These are phyloP conservation scores for Phodopus roborovskii DNA, from an alignment of 2,113 vertebrate genomes.

Conservation along the genomic window DNA sequence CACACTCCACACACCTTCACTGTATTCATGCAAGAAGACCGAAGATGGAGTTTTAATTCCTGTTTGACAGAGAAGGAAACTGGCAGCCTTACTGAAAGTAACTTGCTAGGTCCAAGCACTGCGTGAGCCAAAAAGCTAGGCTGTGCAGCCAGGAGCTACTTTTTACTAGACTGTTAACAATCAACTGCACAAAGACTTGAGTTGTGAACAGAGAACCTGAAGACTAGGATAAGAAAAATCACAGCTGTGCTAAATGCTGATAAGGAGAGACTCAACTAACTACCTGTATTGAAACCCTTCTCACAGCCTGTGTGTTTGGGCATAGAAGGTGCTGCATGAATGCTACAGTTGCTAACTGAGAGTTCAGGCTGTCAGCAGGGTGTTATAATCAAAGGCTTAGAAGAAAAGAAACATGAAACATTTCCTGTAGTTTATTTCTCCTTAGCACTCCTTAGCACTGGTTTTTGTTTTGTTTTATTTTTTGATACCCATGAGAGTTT, in stretches of 20 bases:
- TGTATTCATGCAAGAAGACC: background rate
- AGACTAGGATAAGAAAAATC: background rate
- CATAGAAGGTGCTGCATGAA: background rate
- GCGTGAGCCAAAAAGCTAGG: background rate
- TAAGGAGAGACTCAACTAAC: background rate
- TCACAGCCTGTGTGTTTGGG: background rate
- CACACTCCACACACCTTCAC: background rate
- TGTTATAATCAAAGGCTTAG: background rate
- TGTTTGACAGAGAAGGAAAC: slow-evolving; percentile 10
- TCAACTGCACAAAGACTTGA: background rate
- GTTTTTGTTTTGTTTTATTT: too few species aligned
- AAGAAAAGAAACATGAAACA: background rate
- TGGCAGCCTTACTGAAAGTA: background rate
- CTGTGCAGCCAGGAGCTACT: background rate
- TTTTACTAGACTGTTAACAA: background rate
- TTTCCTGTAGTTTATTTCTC: slow-evolving; percentile 13
- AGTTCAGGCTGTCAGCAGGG: background rate
- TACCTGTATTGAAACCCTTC: too few species aligned
- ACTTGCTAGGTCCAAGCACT: background rate
- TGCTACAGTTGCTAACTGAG: background rate
- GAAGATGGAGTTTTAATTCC: background rate
- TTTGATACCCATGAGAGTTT: background rate
- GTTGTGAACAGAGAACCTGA: background rate
- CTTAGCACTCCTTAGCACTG: background rate
- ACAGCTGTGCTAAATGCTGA: background rate